phyloP scores from a whole-genome alignment of 2,797 vertebrate genomes.

The Psittacula echo region DNA sequence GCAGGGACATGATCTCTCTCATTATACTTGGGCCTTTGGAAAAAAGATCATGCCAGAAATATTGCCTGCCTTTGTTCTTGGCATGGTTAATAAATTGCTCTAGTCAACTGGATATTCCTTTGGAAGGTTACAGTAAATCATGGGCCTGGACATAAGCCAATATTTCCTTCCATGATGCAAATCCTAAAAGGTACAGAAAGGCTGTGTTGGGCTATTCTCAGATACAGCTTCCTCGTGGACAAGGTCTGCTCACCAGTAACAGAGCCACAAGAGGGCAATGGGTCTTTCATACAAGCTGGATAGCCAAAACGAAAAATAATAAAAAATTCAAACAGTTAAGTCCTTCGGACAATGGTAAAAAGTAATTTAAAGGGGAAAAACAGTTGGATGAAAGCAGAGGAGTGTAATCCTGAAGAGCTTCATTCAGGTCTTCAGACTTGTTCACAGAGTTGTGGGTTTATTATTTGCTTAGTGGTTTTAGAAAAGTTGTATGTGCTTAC shows the following conservation, averaged over 20 bases:
- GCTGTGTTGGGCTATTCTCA: background rate
- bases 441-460: background rate
- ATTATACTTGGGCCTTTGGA: background rate
- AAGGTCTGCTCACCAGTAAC: background rate
- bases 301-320: background rate
- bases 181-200: background rate
- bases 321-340: background rate
- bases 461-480: constrained; percentile 32
- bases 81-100: constrained; percentile 44
- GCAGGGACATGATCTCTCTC: background rate
- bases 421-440: background rate
- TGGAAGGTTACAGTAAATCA: constrained; percentile 42
- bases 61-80: constrained; percentile 49
- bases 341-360: background rate
- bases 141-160: background rate
- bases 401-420: background rate
- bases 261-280: constrained; percentile 37
- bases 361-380: background rate
- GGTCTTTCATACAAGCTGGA: background rate
- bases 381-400: background rate
- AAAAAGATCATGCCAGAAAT: constrained; percentile 17
- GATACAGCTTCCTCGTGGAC: background rate
- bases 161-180: background rate
- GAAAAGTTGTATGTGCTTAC: background rate
- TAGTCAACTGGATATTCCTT: constrained; percentile 37